phyloP scores from a whole-genome alignment of 1,140 invertebrate species.

The Drosophila fuyamai region DNA sequence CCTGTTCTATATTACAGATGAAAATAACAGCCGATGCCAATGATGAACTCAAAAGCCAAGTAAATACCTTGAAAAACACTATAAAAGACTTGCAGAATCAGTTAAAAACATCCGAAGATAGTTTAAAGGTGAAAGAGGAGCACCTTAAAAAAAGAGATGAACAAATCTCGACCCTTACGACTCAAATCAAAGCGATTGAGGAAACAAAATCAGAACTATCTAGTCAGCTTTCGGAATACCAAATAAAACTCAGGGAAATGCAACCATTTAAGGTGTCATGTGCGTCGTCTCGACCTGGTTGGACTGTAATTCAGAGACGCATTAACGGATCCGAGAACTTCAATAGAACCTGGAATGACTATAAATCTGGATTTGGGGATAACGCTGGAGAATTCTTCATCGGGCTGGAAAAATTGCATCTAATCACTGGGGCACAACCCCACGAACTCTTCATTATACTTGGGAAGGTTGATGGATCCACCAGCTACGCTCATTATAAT shows the following conservation, averaged over 20 bases:
- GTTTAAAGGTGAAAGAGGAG: no score
- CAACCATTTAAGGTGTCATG: conserved; percentile 29
- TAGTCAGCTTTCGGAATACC: no score
- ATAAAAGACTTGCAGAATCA: no score
- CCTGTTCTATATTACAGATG: no score
- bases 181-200: no score
- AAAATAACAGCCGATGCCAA: no score
- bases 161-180: no score
- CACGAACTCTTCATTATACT: conserved; percentile 86
- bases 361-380: conserved; percentile 45
- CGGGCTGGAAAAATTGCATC: conserved; percentile 51
- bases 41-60: no score
- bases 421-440: conserved; percentile 21
- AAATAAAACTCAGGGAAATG: not conserved
- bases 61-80: no score
- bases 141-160: no score
- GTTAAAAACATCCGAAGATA: no score
- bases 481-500: conserved; percentile 87
- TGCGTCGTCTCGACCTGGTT: conserved; percentile 21
- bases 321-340: conserved; percentile 43
- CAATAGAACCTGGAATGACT: conserved; percentile 45
- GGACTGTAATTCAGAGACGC: conserved; percentile 49
- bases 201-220: no score
- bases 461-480: conserved; percentile 86
- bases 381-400: conserved; percentile 51